phyloP scores from a whole-genome alignment of 2,797 vertebrate species.

The Bradypodion pumilum region DNA sequence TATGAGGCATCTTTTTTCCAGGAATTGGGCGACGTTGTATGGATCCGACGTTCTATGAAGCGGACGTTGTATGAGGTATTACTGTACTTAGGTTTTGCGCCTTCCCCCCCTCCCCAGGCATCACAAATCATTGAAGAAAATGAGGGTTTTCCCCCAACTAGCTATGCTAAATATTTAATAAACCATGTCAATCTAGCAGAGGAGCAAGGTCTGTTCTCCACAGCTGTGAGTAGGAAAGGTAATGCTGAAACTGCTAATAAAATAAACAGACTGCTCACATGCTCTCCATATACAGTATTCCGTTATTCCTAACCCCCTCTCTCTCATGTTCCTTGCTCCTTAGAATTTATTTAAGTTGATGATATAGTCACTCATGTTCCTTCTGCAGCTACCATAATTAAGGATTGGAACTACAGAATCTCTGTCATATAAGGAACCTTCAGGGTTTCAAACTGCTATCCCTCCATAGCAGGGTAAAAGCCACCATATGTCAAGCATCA shows the following conservation, averaged over 20 bases:
- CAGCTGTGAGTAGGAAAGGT: not conserved
- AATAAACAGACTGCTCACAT: not conserved
- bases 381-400: not conserved
- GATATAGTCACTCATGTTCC: conserved; percentile 13
- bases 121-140: not conserved
- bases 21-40: too few species aligned
- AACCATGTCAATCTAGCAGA: conserved; percentile 31
- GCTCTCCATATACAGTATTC: not conserved
- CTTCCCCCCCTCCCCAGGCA: conserved; percentile 40
- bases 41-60: too few species aligned
- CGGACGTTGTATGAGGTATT: too few species aligned
- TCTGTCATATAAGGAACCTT: too few species aligned
- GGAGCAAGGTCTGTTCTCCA: not conserved
- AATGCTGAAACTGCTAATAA: not conserved
- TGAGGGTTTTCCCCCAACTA: conserved; percentile 28
- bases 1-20: too few species aligned
- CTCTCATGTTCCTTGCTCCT: not conserved
- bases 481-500: not conserved
- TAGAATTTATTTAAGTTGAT: not conserved
- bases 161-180: conserved; percentile 51
- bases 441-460: too few species aligned
- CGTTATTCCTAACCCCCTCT: not conserved
- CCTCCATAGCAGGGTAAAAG: not conserved
- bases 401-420: not conserved
- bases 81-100: too few species aligned